Base-by-base conservation (phyloP, 2,113 vertebrate genomes). In the Alligator sinensis region DNA sequence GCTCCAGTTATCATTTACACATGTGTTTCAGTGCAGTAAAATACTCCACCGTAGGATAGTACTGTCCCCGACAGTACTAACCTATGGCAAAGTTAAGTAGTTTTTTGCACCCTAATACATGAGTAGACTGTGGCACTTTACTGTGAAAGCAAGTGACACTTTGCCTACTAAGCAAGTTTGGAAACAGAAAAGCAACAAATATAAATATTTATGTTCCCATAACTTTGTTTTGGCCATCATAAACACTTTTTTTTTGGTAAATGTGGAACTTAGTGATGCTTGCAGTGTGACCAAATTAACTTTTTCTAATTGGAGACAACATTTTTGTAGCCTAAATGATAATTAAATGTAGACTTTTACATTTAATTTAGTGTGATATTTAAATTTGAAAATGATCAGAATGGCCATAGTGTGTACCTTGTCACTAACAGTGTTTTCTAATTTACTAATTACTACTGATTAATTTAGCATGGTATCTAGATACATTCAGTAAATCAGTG, bases 191-290 rank as follows among this genome's bases (percentile, higher is more conserved):
- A 24, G 27, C 66, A 77, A 77, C 80, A 89, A 77, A 85, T 14
- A 1, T 3, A 77, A 92, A 27, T 83, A 94, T 94, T 84, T 87
- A 89, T 92, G 77, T 86, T 94, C 74, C 21, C 82, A 34, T 96
- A 87, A 75, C 90, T 90, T 94, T 77, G 47, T 77, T 12, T 6
- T 19, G 84, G 88, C 86, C 94, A 2, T 61, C 77, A 90, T 61
- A 3, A 77, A 84, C 70, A 94, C 84, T 15, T 75, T 19, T 38
- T 38, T 47, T 47, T 47, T 47, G 47, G 47, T 47, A 47, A 47
- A 47, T 47, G 47, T 47, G 47, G 47, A 47, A 47, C 75, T 83
- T 81, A 47, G 28, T 92, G 70, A 87, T 82, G 38, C 34, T 92
- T 87, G 64, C 68, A 86, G 82, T 91, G 88, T 78, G 13, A 38